These are phyloP conservation scores for Chloropsis cyanopogon DNA, from an alignment of 2,113 vertebrate species.

Conservation along the genomic window DNA sequence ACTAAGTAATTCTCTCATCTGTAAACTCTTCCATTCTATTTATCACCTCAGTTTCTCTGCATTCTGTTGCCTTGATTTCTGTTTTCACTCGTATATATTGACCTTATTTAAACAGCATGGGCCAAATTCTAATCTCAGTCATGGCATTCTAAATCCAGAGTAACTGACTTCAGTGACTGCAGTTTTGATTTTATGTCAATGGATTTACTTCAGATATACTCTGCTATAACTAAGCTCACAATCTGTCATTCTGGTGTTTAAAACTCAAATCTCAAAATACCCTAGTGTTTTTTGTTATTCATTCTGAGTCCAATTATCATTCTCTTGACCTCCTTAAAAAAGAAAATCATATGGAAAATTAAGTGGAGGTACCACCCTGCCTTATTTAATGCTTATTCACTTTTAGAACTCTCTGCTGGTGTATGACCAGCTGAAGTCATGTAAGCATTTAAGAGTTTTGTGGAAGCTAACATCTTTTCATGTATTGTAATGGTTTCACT, in stretches of 20 bases:
- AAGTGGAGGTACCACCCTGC: not conserved
- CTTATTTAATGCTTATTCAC: not conserved
- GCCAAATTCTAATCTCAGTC: not conserved
- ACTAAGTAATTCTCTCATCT: not conserved
- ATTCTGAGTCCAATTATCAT: not conserved
- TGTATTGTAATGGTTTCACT: not conserved
- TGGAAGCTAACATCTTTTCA: not conserved
- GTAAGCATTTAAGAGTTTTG: not conserved
- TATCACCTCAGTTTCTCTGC: not conserved
- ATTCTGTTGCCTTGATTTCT: not conserved
- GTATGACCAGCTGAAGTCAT: not conserved
- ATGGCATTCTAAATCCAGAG: not conserved
- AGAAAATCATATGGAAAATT: not conserved
- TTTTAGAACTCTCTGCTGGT: not conserved
- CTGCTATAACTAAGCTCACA: not conserved
- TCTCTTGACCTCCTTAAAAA: not conserved
- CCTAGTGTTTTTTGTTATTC: not conserved
- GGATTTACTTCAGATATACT: not conserved
- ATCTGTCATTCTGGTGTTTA: not conserved
- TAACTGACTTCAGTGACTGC: not conserved
- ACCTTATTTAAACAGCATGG: not conserved
- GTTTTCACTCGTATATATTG: not conserved
- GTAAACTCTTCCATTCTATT: constrained; percentile 24
- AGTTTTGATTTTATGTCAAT: not conserved
- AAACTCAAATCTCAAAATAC: not conserved